Base-by-base conservation (phyloP, 2,797 vertebrate genomes). In the Lacerta agilis region DNA sequence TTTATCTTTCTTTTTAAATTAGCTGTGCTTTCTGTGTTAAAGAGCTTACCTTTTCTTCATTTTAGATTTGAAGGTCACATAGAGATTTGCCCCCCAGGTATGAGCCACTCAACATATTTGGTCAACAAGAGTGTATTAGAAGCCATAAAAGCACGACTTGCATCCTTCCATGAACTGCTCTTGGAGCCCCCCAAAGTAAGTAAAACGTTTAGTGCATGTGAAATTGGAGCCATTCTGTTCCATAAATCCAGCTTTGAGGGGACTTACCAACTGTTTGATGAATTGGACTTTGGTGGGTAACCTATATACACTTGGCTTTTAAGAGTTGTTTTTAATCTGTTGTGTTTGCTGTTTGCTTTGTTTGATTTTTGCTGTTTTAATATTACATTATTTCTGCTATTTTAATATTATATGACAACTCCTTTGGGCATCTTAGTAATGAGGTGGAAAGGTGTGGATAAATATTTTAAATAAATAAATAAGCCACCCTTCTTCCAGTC, bases 151-250 rank as follows among this genome's bases (percentile, higher is more conserved):
- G 97, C 98, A 89, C 94, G 98, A 95, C 98, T 99, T 89, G 97
- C 98, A 92, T 98, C 98, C 94, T 99, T 99, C 95, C 98, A 99
- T 91, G 98, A 99, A 93, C 98, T 99, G 92, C 96, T 99, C 29
- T 97, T 99, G 80, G 98, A 99, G 92, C 99, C 99, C 75, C 99
- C 99, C 92, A 99, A 99, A 98, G 99, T 99, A 97, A 94, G 95
- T 81, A 81, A 91, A 91, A 83, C 27, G 3, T 86, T 25, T 61
- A 58, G 0, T 33, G 10, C 36, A 25, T 45, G 79, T 87, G 25
- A 90, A 89, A 79, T 36, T 82, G 27, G 77, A 91, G 33, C 18
- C 76, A 64, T 71, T 43, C 27, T 85, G 9, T 79, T 3, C 27
- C 43, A 23, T 64, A n/a, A 38, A 25, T 58, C 27, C 33, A 6